A percentile compares a stretch with the other conserved stretches of the same genome.
Conservation (phyloP, 2,113 vertebrate genomes). For the Toxotes chatareus region DNA sequence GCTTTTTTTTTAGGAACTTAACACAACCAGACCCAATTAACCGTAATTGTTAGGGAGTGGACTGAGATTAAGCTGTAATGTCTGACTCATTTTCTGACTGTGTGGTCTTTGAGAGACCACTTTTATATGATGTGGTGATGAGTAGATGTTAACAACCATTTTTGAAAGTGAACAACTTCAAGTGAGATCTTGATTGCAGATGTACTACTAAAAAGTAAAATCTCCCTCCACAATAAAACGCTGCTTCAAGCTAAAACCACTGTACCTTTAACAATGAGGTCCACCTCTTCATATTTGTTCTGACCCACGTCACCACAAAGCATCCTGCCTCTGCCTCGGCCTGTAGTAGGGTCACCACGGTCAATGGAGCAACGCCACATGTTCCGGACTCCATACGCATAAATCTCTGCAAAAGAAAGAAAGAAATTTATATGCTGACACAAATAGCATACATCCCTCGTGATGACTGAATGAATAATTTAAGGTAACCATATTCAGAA, state of each 20-base stretch:
- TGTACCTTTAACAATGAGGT: constrained; percentile 83
- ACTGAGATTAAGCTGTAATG: constrained; percentile 1
- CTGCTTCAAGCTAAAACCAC: neutral
- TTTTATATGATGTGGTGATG: neutral
- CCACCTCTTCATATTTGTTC: constrained; percentile 88
- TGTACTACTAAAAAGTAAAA: neutral
- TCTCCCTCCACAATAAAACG: neutral
- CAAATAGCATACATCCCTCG: neutral
- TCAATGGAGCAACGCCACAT: constrained; percentile 90
- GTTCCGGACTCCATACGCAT: constrained; percentile 87
- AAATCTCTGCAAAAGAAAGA: constrained; percentile 76
- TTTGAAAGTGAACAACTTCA: neutral
- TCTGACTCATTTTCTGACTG: constrained; percentile 7
- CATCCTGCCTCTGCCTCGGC: constrained; percentile 80
- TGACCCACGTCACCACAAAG: constrained; percentile 89
- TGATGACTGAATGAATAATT: neutral
- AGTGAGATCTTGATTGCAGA: neutral
- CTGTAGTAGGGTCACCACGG: constrained; percentile 81
- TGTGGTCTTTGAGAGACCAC: neutral
- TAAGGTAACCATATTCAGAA: neutral
- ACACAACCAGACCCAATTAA: constrained; percentile 4
- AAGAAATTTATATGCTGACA: neutral
- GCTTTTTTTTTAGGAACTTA: constrained; percentile 8
- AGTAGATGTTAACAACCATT: neutral
- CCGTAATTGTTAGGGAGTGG: constrained; percentile 13